Base-by-base conservation (phyloP, 2,888 invertebrate genomes). In the Mimachlamys varia region DNA sequence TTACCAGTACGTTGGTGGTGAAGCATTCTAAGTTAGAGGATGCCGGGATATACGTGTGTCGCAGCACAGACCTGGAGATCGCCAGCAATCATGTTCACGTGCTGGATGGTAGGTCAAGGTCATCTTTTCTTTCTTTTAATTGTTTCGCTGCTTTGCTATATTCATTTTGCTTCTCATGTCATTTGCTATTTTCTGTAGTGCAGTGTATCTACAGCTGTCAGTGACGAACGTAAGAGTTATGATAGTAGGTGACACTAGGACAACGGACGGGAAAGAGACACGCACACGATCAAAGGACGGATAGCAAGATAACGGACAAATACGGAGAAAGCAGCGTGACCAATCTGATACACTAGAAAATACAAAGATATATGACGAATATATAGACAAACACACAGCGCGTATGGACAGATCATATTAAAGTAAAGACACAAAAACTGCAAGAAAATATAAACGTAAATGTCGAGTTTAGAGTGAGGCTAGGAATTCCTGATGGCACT, bases 41-140 rank as follows among this genome's bases (percentile, higher is more conserved):
- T 88, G 93, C 94, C 0, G 95, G 95, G 17, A 95, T 93, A 12
- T 95, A 95, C 90, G 94, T 94, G 27, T 95, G 95, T 91, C 92
- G 95, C 76, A 94, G 94, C n/a, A 94, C 95, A 13, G 93, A 94
- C 88, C 89, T 90, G 17, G 93, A 95, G 90, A 94, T 94, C 37
- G 93, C 93, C 76, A 95, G 94, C 90, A 92, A 93, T 49, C 94
- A 93, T 90, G 94, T 95, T 19, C 94, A 94, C 90, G 94, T 95
- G 53, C 91, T 95, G 91, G 94, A 95, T 90, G 94, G 95, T 95
- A 93, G 94, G 95, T 94, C 76, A 76, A 76, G 76, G 76, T 76
- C 76, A 76, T 76, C 27, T 76, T 62, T 76, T 76, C 76, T 76
- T 76, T 76, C 76, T 76, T 76, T 76, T 76, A 33, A 76, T 76